Percentiles rank a stretch among this genome's conserved stretches.
These are phyloP conservation scores for Margarornis squamiger DNA, from an alignment of 2,797 vertebrate genomes.

Conservation along the genomic window DNA sequence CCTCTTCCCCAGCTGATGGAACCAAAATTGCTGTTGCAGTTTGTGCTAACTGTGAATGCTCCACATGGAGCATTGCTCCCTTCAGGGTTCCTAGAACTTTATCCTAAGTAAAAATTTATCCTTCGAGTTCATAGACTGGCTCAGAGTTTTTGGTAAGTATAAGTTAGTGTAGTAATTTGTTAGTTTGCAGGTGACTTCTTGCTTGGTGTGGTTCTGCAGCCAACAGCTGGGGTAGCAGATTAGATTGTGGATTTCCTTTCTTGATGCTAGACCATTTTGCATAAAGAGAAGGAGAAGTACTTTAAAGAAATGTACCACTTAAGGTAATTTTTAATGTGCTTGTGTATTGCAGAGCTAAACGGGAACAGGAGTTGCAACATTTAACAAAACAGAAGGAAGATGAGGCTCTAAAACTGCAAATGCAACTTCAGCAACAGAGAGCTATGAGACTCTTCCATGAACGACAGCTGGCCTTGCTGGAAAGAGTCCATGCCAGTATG, in stretches of 20 bases:
- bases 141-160: neutral
- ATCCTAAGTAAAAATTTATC: neutral
- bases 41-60: neutral
- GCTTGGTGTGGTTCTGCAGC: neutral
- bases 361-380: conserved; percentile 74
- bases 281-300: neutral
- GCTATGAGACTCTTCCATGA: conserved; percentile 88
- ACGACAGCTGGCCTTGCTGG: conserved; percentile 84
- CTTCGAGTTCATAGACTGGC: neutral
- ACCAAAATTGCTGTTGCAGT: neutral
- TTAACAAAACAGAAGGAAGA: conserved; percentile 80
- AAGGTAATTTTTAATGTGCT: neutral
- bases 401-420: conserved; percentile 80
- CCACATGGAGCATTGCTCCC: neutral
- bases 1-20: neutral
- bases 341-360: conserved; percentile 78
- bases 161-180: neutral
- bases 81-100: neutral
- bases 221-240: neutral
- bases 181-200: neutral
- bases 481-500: conserved; percentile 87
- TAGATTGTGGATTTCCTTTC: neutral
- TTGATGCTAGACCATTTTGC: neutral
- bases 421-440: conserved; percentile 85
- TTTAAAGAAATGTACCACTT: neutral